Evolutionary conservation across 2,888 invertebrate species (phyloP).

Genomic region (Scaeva pyrastri): DNA sequence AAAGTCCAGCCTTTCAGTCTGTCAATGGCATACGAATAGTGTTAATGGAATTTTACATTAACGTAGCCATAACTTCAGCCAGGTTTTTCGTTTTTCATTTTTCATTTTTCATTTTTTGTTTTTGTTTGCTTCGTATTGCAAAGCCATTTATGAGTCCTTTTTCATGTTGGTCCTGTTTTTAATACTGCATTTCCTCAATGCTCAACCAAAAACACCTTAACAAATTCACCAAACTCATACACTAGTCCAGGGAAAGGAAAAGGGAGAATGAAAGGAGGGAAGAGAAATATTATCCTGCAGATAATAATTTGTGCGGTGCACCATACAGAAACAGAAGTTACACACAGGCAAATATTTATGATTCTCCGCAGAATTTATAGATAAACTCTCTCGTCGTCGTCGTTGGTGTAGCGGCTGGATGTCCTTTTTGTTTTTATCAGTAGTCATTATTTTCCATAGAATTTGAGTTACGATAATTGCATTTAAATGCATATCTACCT

Average conservation of each 20-base stretch:
- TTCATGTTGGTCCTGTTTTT: slow-evolving; percentile 5
- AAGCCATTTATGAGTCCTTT: slow-evolving; percentile 15
- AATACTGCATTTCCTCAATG: slow-evolving; percentile 43
- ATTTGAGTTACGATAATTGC: slow-evolving; percentile 38
- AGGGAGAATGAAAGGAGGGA: no score
- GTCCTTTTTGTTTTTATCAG: slow-evolving; percentile 26
- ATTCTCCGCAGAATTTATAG: slow-evolving; percentile 49
- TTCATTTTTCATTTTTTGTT: not conserved
- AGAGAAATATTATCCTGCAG: slow-evolving; percentile 52
- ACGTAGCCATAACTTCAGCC: slow-evolving; percentile 34
- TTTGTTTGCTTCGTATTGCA: not conserved
- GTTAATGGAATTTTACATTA: slow-evolving; percentile 72
- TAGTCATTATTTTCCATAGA: slow-evolving; percentile 32
- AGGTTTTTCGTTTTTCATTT: no score
- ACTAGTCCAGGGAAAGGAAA: no score
- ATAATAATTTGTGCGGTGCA: slow-evolving; percentile 49
- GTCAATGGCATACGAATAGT: slow-evolving; percentile 63
- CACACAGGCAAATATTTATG: slow-evolving; percentile 37
- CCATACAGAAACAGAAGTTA: not conserved
- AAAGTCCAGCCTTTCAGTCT: slow-evolving; percentile 47
- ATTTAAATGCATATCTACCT: not conserved
- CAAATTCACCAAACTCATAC: not conserved
- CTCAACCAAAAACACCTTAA: slow-evolving; percentile 3
- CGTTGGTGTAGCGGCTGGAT: slow-evolving; percentile 27
- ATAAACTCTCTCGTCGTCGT: slow-evolving; percentile 21